Evolutionary conservation across 2,888 invertebrate species (phyloP), one percentile per base, ranked within the genome.

Genomic region (Tenthredo scrophulariae): DNA sequence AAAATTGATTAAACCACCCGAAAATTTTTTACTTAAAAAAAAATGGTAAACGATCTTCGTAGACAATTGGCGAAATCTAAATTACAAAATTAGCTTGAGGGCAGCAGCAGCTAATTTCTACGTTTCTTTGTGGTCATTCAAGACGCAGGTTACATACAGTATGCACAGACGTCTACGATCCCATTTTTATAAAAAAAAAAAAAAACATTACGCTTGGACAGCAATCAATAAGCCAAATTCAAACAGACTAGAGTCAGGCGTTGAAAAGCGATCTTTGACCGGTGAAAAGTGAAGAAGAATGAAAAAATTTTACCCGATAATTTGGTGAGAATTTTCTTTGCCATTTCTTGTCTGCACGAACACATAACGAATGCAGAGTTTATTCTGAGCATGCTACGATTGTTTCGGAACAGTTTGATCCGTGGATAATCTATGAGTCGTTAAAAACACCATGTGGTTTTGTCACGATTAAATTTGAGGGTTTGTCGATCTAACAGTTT

Each of bases 381-480:
- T 2, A 33, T 33, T 67, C 29, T 6, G 18, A 18, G 37, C 40
- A 40, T 22, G 50, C 75, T 1, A 50, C 46, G 18, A 72, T 40
- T 72, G 22, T 40, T 40, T 40, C n/a, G 9, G 13, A 72, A 37
- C 72, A 40, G 22, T 72, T 40, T 72, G 5, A 22, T 2, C 72
- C 1, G 22, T 9, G 43, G 22, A 22, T 18, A 72, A 50, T 29
- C 37, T 15, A 77, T 77, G 33, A 6, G 77, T 18, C 29, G 54
- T 33, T 10, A 22, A 54, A 5, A 54, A 54, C 77, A 77, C 77
- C 77, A 54, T 77, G 29, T 77, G 77, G 77, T 77, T 77, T 77
- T 40, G 77, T 77, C 77, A 33, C 77, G 77, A 54, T 77, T n/a
- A 77, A 77, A 77, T 18, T 77, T 18, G 50, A 54, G 77, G 50